Evolutionary conservation across 2,113 vertebrate genomes (phyloP).

Genomic region (Amblyornis subalaris): DNA sequence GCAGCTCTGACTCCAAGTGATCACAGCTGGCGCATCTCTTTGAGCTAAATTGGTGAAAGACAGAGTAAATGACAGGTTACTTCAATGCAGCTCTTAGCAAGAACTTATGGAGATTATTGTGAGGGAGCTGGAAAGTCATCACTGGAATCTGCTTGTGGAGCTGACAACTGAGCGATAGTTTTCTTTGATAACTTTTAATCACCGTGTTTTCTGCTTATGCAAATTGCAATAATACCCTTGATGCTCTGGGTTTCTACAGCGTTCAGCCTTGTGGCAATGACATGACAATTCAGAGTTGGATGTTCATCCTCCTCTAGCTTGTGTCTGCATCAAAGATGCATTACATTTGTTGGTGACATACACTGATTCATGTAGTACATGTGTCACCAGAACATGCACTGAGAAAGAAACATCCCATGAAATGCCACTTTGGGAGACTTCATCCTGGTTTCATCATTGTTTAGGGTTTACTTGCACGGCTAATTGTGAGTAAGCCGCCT

Average conservation of each 20-base stretch:
- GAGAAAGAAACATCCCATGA: not conserved
- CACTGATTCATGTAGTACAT: not conserved
- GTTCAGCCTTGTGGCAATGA: not conserved
- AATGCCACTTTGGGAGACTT: not conserved
- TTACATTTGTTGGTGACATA: not conserved
- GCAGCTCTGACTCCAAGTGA: constrained; percentile 20
- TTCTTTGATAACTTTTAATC: constrained; percentile 61
- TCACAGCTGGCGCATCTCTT: constrained; percentile 45
- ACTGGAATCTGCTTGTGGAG: constrained; percentile 34
- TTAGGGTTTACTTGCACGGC: not conserved
- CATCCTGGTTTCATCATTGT: not conserved
- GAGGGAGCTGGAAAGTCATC: constrained; percentile 46
- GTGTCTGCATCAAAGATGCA: not conserved
- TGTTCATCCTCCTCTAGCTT: not conserved
- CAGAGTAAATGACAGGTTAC: constrained; percentile 60
- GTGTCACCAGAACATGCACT: not conserved
- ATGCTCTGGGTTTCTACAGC: not conserved
- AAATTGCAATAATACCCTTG: constrained; percentile 46
- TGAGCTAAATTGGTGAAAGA: constrained; percentile 54
- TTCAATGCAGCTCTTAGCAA: constrained; percentile 42
- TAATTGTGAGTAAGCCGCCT: not conserved
- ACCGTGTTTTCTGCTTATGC: constrained; percentile 54
- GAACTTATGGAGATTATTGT: constrained; percentile 36
- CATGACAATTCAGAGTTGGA: constrained; percentile 2
- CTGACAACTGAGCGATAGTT: constrained; percentile 41